These are phyloP conservation scores for Synanthedon myopaeformis DNA, from an alignment of 2,888 invertebrate genomes.

Conservation along the genomic window DNA sequence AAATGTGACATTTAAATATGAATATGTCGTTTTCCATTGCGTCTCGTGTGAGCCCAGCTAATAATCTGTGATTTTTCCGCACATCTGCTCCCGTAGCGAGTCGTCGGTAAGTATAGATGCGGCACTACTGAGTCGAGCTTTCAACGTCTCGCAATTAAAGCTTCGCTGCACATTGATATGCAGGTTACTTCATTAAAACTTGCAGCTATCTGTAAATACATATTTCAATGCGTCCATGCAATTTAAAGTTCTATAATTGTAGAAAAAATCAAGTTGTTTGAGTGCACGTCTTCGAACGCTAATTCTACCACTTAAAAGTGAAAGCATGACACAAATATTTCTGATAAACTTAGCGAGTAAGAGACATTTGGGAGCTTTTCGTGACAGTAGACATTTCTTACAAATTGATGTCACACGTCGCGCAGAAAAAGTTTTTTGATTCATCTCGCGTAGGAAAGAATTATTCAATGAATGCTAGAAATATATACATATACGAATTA, in stretches of 20 bases:
- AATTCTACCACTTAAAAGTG: too few species aligned
- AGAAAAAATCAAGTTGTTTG: background rate
- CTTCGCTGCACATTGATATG: constrained; percentile 12
- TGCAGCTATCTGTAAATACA: background rate
- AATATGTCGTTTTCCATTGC: constrained; percentile 45
- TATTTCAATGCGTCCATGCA: background rate
- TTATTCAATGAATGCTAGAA: too few species aligned
- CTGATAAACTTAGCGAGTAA: constrained; percentile 35
- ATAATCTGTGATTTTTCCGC: constrained; percentile 65
- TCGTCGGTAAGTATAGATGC: background rate
- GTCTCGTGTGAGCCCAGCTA: constrained; percentile 34
- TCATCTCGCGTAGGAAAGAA: too few species aligned
- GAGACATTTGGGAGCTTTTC: constrained; percentile 55
- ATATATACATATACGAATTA: too few species aligned
- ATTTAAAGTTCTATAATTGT: background rate
- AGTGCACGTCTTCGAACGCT: too few species aligned
- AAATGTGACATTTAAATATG: constrained; percentile 61
- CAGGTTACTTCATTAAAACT: constrained; percentile 1
- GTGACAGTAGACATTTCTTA: constrained; percentile 41
- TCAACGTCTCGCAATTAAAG: constrained; percentile 20
- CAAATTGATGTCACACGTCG: constrained; percentile 52
- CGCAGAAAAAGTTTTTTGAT: background rate
- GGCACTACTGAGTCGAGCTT: background rate
- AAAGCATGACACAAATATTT: constrained; percentile 25
- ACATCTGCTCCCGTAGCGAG: constrained; percentile 33